Evolutionary conservation across 1,140 invertebrate genomes (phyloP).

Genomic region (Nasonia giraulti): DNA sequence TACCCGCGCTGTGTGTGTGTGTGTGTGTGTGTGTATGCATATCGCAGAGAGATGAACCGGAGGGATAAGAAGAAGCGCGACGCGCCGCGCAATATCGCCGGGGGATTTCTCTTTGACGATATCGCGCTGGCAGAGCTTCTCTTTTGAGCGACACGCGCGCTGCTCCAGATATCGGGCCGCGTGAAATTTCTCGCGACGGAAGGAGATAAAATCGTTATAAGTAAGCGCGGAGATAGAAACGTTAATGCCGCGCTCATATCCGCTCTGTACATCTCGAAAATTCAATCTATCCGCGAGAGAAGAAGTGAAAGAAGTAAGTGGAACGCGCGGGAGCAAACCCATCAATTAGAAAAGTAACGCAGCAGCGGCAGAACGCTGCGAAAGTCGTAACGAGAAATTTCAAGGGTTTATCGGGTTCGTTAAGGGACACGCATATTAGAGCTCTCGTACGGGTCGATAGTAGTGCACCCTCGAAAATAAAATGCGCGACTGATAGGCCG

Average conservation of each 20-base stretch:
- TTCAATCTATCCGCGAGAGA: too few species aligned
- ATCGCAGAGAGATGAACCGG: background rate
- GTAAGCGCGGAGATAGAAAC: background rate
- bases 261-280: too few species aligned
- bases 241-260: background rate
- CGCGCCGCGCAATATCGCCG: background rate
- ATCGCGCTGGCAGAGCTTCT: background rate
- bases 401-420: conserved; percentile 7
- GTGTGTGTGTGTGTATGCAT: background rate
- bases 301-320: too few species aligned
- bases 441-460: background rate
- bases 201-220: background rate
- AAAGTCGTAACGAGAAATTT: conserved; percentile 18
- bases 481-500: background rate
- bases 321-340: background rate
- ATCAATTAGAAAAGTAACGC: background rate
- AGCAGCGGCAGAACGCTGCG: background rate
- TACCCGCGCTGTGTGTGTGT: background rate
- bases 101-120: background rate
- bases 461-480: background rate
- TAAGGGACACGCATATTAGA: background rate
- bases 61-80: background rate
- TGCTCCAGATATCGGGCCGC: background rate
- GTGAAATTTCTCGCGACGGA: too few species aligned
- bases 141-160: background rate